Evolutionary conservation across 2,888 invertebrate genomes (phyloP).

Genomic region (Bombyx huttoni): DNA sequence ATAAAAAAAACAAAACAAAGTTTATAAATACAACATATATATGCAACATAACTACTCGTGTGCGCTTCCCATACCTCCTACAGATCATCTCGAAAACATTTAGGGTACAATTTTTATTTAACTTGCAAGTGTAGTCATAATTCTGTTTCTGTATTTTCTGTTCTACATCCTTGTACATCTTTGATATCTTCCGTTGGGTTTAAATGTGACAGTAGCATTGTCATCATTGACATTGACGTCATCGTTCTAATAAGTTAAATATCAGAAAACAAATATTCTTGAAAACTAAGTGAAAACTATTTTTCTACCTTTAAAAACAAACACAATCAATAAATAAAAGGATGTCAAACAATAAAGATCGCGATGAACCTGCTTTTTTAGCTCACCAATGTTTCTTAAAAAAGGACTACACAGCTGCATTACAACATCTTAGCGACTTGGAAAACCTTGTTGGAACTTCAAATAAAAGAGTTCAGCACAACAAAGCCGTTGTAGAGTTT

Average conservation of each 20-base stretch:
- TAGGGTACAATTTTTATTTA: too few relatives aligned
- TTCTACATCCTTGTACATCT: not conserved
- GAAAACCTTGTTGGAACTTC: constrained; percentile 70
- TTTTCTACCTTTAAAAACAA: not conserved
- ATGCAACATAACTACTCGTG: too few relatives aligned
- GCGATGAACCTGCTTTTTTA: constrained; percentile 69
- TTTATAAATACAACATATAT: too few relatives aligned
- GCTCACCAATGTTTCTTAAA: constrained; percentile 76
- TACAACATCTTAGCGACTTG: constrained; percentile 76
- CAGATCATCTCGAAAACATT: too few relatives aligned
- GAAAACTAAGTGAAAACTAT: constrained; percentile 2
- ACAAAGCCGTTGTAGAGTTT: constrained; percentile 87
- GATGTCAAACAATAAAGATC: constrained; percentile 45
- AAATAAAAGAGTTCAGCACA: constrained; percentile 84
- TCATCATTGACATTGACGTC: not conserved
- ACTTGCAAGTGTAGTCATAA: too few relatives aligned
- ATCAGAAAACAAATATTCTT: not conserved
- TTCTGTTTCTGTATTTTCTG: too few relatives aligned
- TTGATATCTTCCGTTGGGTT: not conserved
- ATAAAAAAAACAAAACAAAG: too few relatives aligned
- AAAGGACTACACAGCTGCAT: constrained; percentile 74
- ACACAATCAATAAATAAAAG: constrained; percentile 1
- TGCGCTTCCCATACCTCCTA: too few relatives aligned
- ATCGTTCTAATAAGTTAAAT: too few relatives aligned
- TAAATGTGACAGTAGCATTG: not conserved